Evolutionary conservation across 2,888 invertebrate species (phyloP).

Genomic region (Autographa gamma): DNA sequence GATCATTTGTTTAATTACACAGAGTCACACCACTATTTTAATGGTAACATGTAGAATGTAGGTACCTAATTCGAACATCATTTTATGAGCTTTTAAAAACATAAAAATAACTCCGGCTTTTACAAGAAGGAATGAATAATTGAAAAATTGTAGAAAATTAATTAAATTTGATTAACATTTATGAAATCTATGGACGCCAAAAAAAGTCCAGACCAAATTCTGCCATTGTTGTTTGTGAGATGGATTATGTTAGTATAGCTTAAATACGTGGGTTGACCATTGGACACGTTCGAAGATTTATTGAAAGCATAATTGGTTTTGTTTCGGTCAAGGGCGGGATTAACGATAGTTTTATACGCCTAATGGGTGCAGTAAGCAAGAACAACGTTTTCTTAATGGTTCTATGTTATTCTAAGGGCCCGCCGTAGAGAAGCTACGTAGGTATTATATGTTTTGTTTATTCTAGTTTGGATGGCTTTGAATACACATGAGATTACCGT

Average conservation of each 20-base stretch:
- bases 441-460: conserved; percentile 39
- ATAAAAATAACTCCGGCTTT: too few relatives aligned
- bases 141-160: too few relatives aligned
- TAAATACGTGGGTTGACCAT: conserved; percentile 66
- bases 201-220: too few relatives aligned
- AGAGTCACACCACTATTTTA: too few relatives aligned
- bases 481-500: conserved; percentile 53
- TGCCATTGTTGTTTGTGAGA: too few relatives aligned
- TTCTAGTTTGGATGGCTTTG: conserved; percentile 37
- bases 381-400: conserved; percentile 72
- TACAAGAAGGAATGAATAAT: too few relatives aligned
- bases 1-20: too few relatives aligned
- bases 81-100: too few relatives aligned
- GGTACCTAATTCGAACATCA: too few relatives aligned
- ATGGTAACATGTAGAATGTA: too few relatives aligned
- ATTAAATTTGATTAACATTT: too few relatives aligned
- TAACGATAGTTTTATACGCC: conserved; percentile 80
- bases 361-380: conserved; percentile 76
- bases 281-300: conserved; percentile 78
- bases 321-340: conserved; percentile 79
- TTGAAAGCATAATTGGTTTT: conserved; percentile 82
- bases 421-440: conserved; percentile 30
- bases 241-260: conserved; percentile 37
- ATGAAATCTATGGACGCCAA: too few relatives aligned
- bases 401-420: conserved; percentile 56